Conservation (phyloP, 2,113 vertebrate species). For the Zosterops lateralis region DNA sequence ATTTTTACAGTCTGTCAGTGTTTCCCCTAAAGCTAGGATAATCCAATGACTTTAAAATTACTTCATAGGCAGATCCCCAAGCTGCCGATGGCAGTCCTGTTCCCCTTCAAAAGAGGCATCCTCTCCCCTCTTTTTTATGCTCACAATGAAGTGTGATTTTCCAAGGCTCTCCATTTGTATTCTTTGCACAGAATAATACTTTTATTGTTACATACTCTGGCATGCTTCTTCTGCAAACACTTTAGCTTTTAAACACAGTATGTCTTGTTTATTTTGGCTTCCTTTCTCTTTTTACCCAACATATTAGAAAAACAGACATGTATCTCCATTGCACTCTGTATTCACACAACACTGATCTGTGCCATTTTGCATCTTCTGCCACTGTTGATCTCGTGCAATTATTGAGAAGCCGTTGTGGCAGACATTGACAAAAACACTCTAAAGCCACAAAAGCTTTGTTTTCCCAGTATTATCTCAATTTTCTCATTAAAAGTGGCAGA, state of each 20-base stretch:
- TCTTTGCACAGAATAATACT: not conserved
- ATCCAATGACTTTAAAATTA: not conserved
- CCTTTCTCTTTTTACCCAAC: not conserved
- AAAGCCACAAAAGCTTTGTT: not conserved
- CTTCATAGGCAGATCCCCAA: not conserved
- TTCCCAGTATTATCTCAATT: not conserved
- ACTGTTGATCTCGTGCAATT: not conserved
- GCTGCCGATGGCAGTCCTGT: not conserved
- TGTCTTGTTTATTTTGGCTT: slow-evolving; percentile 50
- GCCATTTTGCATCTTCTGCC: not conserved
- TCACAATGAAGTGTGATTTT: not conserved
- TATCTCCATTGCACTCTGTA: not conserved
- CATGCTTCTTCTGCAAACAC: slow-evolving; percentile 18
- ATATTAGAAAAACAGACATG: not conserved
- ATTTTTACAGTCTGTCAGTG: not conserved
- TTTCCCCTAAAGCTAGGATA: not conserved
- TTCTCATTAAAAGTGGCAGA: not conserved
- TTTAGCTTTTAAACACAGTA: not conserved
- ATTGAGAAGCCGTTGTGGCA: not conserved
- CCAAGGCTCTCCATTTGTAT: not conserved
- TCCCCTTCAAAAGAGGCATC: not conserved
- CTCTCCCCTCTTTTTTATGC: not conserved
- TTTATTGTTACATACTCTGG: not conserved
- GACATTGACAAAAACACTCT: not conserved
- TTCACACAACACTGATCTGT: not conserved